Conservation (phyloP, 2,113 vertebrate species). For the Thunnus thynnus region DNA sequence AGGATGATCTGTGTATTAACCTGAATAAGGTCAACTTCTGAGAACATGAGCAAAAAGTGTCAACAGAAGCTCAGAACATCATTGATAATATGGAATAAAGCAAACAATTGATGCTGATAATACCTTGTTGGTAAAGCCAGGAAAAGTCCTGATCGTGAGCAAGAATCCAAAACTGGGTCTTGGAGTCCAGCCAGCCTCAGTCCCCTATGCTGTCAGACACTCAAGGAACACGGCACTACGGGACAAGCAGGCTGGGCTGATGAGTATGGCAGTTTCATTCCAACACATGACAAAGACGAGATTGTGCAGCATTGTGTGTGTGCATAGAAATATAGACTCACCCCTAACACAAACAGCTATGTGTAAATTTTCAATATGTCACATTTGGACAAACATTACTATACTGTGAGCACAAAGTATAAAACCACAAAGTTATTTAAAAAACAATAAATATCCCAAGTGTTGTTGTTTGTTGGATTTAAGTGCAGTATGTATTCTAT, state of each 20-base stretch:
- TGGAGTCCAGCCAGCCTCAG: conserved; percentile 33
- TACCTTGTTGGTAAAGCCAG: not conserved
- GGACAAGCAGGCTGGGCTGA: conserved; percentile 36
- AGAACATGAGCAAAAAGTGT: not conserved
- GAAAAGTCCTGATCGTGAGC: not conserved
- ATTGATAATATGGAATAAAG: not conserved
- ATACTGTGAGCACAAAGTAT: not conserved
- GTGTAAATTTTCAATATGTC: not conserved
- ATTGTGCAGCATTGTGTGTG: conserved; percentile 36
- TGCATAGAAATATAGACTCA: conserved; percentile 20
- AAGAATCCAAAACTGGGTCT: not conserved
- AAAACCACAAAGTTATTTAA: not conserved
- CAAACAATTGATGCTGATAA: not conserved
- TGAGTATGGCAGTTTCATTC: conserved; percentile 55
- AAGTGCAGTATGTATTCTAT: not conserved
- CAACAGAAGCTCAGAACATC: not conserved
- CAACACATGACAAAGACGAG: conserved; percentile 55
- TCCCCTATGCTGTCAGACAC: conserved; percentile 38
- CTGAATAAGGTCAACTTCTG: not conserved
- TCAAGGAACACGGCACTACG: conserved; percentile 13
- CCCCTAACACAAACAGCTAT: conserved; percentile 6
- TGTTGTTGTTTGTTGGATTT: not conserved
- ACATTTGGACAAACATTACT: conserved; percentile 1
- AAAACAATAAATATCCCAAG: not conserved
- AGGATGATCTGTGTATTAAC: not conserved